Evolutionary conservation across 1,140 invertebrate genomes (phyloP), one percentile per base, ranked within the genome.

Genomic region (Drosophila santomea): DNA sequence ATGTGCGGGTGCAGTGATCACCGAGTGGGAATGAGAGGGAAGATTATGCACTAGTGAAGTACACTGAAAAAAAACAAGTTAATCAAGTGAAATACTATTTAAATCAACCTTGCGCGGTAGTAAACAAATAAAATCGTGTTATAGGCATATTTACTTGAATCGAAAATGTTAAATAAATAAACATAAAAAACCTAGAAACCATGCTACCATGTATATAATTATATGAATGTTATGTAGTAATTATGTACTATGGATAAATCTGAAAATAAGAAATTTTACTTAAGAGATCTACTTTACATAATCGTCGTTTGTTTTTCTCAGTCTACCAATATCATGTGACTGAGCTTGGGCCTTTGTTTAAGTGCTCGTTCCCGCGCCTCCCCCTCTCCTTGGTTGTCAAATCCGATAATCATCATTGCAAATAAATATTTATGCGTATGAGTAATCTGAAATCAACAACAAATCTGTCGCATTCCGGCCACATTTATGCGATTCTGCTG

Each of bases 351-450:
- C 38, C 51, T 62, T 56, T 74, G 69, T 52, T 7, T 51, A 1
- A 11, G 15, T 36, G 43, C 17, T 35, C 35, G 17, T 35, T n/a
- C 5, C 4, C n/a, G 14, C 14, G 1, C 10, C 25, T 58, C 38
- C 38, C 17, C 38, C 17, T 4, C 10, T 45, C 17, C 1, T 17
- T 0, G 10, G 8, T 4, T 8, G 8, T 36, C 43, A 44, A 36
- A 41, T 39, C 61, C 73, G 52, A 84, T 85, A 74, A 86, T 63
- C 44, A 60, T 58, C 51, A 72, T 41, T 54, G 58, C 36, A 38
- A 58, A 59, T 39, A 77, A 79, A 86, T 88, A 77, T 88, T 76
- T 77, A 76, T 88, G 83, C 79, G 79, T 82, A 79, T 86, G 83
- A 86, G 62, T 88, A 69, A 57, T 47, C 64, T 36, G 17, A 71